Percentiles rank a stretch among this genome's conserved stretches.
Conservation (phyloP, 1,140 invertebrate genomes). For the Bombus fervidus region DNA sequence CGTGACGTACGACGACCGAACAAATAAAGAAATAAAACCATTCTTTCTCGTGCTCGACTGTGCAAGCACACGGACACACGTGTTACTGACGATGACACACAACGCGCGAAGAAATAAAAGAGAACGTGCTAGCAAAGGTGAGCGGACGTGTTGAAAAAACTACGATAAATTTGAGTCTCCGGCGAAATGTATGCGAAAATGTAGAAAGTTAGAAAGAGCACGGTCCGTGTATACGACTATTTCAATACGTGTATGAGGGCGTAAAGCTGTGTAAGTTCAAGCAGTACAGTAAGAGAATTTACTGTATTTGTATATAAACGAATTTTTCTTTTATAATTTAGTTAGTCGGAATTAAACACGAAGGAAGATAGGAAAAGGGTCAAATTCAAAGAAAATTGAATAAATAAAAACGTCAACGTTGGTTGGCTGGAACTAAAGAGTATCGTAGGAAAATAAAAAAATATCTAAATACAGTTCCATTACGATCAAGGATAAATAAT, state of each 20-base stretch:
- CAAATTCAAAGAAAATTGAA: not conserved
- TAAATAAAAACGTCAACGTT: not conserved
- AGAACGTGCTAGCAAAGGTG: not conserved
- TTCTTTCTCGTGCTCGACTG: conserved; percentile 13
- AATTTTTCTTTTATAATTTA: not conserved
- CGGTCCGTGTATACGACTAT: not conserved
- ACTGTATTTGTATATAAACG: too few relatives aligned
- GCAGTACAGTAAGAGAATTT: not conserved
- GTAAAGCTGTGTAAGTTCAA: not conserved
- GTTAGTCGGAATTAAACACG: not conserved
- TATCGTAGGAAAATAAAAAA: not conserved
- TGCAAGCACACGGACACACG: not conserved
- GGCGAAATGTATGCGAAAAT: not conserved
- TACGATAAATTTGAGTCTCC: conserved; percentile 8
- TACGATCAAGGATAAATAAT: not conserved
- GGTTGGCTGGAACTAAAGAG: not conserved
- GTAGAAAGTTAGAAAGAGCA: not conserved
- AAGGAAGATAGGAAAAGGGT: not conserved
- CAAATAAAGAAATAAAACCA: conserved; percentile 62
- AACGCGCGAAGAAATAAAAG: not conserved
- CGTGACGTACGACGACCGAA: conserved; percentile 42
- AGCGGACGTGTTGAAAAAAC: conserved; percentile 13
- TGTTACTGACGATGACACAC: conserved; percentile 19
- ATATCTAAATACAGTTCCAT: not conserved
- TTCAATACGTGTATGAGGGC: not conserved